Percentiles rank a stretch among this genome's conserved stretches.
phyloP scores from a whole-genome alignment of 2,888 invertebrate genomes.

The Apodemia duryi region DNA sequence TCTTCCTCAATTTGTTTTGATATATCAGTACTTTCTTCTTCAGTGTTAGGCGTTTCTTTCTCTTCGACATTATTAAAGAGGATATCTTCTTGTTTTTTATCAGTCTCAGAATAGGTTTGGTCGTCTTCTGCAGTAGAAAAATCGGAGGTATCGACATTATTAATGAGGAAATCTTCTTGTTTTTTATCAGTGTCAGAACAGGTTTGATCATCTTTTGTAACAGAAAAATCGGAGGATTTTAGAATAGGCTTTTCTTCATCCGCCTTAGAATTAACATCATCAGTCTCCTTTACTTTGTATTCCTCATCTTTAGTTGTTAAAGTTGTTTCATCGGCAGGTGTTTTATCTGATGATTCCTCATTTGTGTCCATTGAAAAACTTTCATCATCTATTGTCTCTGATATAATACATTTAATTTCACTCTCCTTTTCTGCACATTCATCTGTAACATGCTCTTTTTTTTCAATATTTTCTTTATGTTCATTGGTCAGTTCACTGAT shows the following conservation, averaged over 20 bases:
- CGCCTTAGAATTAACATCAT: not conserved
- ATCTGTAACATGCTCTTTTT: not conserved
- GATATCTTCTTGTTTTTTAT: not conserved
- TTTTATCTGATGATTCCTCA: not conserved
- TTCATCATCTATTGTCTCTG: not conserved
- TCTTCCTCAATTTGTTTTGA: slow-evolving; percentile 14
- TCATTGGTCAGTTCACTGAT: slow-evolving; percentile 36
- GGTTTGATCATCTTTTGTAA: not conserved
- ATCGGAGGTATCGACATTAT: not conserved
- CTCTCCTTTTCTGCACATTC: not conserved
- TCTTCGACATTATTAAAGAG: not conserved
- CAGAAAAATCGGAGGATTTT: not conserved
- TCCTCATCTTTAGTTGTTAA: not conserved
- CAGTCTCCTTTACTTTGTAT: not conserved
- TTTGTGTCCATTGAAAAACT: not conserved
- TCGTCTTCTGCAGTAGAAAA: not conserved
- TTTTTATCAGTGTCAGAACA: not conserved
- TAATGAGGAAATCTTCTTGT: not conserved
- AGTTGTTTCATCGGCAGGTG: not conserved
- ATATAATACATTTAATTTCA: not conserved
- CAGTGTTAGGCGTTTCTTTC: not conserved
- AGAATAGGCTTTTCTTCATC: not conserved
- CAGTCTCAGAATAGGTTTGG: not conserved
- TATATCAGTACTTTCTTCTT: not conserved
- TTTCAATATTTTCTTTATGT: slow-evolving; percentile 39